Percentiles rank a stretch among this genome's conserved stretches.
Conservation (phyloP, 2,888 invertebrate species). For the Gandaritis pyraliata region DNA sequence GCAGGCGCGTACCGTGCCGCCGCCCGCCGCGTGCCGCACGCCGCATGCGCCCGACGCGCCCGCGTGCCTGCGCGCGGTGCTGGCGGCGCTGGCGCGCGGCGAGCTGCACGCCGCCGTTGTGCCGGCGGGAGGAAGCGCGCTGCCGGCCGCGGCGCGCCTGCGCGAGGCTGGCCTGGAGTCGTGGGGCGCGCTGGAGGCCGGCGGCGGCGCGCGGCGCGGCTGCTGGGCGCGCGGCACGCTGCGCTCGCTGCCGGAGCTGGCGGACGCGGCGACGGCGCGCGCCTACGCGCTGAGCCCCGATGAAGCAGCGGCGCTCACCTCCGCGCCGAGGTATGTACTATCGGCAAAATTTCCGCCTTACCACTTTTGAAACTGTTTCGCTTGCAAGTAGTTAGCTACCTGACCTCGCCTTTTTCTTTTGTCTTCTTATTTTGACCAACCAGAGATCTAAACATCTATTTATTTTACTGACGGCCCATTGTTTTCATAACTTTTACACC, state of each 20-base stretch:
- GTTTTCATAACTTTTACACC: no score
- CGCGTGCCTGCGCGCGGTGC: slow-evolving; percentile 39
- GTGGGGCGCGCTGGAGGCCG: slow-evolving; percentile 58
- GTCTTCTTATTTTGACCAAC: no score
- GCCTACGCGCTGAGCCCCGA: slow-evolving; percentile 37
- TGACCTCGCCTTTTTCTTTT: no score
- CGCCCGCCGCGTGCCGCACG: slow-evolving; percentile 34
- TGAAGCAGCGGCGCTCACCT: slow-evolving; percentile 45
- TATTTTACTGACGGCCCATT: no score
- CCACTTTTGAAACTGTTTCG: no score
- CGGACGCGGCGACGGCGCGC: slow-evolving; percentile 48
- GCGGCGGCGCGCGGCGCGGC: slow-evolving; percentile 56
- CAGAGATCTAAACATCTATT: no score
- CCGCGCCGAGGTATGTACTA: slow-evolving; percentile 31
- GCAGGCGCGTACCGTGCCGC: slow-evolving; percentile 20
- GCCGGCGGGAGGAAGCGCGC: slow-evolving; percentile 32
- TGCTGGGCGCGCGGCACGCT: slow-evolving; percentile 52
- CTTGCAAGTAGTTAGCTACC: no score
- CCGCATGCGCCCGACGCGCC: slow-evolving; percentile 44
- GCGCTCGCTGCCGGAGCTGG: slow-evolving; percentile 65
- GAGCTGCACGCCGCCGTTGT: slow-evolving; percentile 46
- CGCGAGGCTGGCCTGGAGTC: slow-evolving; percentile 64
- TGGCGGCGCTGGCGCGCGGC: slow-evolving; percentile 42
- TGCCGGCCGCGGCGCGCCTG: slow-evolving; percentile 52
- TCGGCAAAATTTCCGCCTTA: no score